A percentile compares a stretch with the other conserved stretches of the same genome.
Conservation (phyloP, 1,140 invertebrate species). For the Wiebesia pumilae region DNA sequence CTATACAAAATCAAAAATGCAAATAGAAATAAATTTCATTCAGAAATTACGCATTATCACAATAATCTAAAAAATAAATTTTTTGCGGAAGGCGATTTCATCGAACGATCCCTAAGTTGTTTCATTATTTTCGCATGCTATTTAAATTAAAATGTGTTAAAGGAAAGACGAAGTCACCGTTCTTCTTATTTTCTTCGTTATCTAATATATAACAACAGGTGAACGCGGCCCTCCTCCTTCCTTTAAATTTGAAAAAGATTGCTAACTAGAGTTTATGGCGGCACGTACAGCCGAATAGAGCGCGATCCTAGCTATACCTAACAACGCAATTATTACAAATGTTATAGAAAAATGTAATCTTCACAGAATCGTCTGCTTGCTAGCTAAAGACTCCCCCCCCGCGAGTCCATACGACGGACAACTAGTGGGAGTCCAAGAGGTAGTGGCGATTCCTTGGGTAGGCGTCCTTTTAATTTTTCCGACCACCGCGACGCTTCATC, state of each 20-base stretch:
- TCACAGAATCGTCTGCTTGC: slow-evolving; percentile 20
- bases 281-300: not conserved
- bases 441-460: slow-evolving; percentile 38
- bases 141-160: slow-evolving; percentile 40
- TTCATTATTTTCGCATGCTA: slow-evolving; percentile 8
- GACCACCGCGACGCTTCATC: slow-evolving; percentile 88
- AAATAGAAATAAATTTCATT: not conserved
- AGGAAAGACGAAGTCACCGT: slow-evolving; percentile 13
- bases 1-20: slow-evolving; percentile 30
- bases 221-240: slow-evolving; percentile 20
- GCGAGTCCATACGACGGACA: not conserved
- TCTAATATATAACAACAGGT: slow-evolving; percentile 19
- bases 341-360: slow-evolving; percentile 17
- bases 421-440: slow-evolving; percentile 15
- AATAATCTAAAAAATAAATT: slow-evolving; percentile 25
- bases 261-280: slow-evolving; percentile 38
- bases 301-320: slow-evolving; percentile 21
- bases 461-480: slow-evolving; percentile 78
- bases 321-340: slow-evolving; percentile 22
- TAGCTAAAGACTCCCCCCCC: not conserved
- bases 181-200: not conserved
- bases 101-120: slow-evolving; percentile 13
- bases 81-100: slow-evolving; percentile 29
- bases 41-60: slow-evolving; percentile 13
- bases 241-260: slow-evolving; percentile 46